Evolutionary conservation across 2,888 invertebrate genomes (phyloP).

Genomic region (Sipunculus nudus): DNA sequence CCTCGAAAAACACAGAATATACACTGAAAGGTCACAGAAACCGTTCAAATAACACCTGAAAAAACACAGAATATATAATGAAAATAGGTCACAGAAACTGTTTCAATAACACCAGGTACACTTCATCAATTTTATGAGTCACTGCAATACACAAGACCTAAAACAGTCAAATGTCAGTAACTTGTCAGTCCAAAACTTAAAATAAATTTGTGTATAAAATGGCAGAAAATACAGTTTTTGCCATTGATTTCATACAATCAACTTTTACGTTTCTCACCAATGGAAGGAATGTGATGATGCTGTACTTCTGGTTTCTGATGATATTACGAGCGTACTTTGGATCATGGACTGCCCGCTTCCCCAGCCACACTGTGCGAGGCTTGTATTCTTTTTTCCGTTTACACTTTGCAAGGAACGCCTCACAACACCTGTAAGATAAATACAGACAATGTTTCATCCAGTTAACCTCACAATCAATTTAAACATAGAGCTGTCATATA

Average conservation of each 20-base stretch:
- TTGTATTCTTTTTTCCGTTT: conserved; percentile 56
- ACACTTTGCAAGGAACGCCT: conserved; percentile 60
- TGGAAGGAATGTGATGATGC: conserved; percentile 73
- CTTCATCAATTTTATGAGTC: no score
- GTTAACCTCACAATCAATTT: not conserved
- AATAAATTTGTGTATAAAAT: no score
- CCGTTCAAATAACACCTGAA: conserved; percentile 93
- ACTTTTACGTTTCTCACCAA: conserved; percentile 65
- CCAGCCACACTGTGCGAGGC: conserved; percentile 64
- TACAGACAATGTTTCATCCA: not conserved
- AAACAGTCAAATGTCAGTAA: no score
- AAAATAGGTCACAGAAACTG: conserved; percentile 88
- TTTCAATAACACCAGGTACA: conserved; percentile 96
- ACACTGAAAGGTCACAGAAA: conserved; percentile 82
- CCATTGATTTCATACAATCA: no score
- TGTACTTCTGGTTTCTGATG: conserved; percentile 98
- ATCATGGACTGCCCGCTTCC: conserved; percentile 72
- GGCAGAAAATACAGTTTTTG: not conserved
- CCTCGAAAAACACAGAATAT: conserved; percentile 69
- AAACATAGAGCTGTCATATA: no score
- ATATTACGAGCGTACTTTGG: conserved; percentile 90
- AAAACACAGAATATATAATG: conserved; percentile 39
- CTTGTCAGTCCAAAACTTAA: no score
- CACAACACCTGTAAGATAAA: conserved; percentile 76
- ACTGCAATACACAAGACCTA: no score